Evolutionary conservation across 2,113 vertebrate genomes (phyloP), one percentile per base, ranked within the genome.

Genomic region (Forbesichthys papilliferus): DNA sequence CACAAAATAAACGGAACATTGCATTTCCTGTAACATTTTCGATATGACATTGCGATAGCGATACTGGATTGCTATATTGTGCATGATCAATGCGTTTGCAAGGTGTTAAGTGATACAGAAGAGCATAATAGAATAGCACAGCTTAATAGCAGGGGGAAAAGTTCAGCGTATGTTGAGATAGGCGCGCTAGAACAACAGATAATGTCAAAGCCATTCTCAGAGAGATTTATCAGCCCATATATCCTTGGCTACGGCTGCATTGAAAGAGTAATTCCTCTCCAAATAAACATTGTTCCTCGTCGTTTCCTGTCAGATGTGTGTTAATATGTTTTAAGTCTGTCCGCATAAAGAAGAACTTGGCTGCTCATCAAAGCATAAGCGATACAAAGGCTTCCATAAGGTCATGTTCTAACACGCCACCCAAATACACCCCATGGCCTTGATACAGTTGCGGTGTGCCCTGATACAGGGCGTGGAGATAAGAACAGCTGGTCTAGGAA

Each of bases 401-500:
- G 52, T 12, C 48, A n/a, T 64, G 63, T 64, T 70, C 9, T 3
- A 65, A 60, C 68, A 75, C 34, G 71, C 48, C 54, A 55, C 49
- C 56, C 27, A 66, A 74, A 64, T 7, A 64, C 56, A 58, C 11
- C 53, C 68, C 6, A 16, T 64, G 73, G 74, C 66, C 76, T 78
- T 71, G 65, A 80, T 81, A 80, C 76, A 78, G 73, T 66, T 69
- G 75, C 18, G 73, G 57, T 47, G 66, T 5, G 33, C 79, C 79
- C 81, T 88, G 87, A 88, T 78, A 85, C 89, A 87, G 79, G 74
- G 69, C 71, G 75, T 68, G 47, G 59, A 85, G 84, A 90, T 86
- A 86, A 82, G 65, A 58, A 68, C 79, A 77, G 62, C 74, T 68
- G 71, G 77, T 86, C 78, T 75, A 68, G 72, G 84, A 69, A 77